Conservation (phyloP, 2,113 vertebrate genomes). For the Nematolebias whitei region DNA sequence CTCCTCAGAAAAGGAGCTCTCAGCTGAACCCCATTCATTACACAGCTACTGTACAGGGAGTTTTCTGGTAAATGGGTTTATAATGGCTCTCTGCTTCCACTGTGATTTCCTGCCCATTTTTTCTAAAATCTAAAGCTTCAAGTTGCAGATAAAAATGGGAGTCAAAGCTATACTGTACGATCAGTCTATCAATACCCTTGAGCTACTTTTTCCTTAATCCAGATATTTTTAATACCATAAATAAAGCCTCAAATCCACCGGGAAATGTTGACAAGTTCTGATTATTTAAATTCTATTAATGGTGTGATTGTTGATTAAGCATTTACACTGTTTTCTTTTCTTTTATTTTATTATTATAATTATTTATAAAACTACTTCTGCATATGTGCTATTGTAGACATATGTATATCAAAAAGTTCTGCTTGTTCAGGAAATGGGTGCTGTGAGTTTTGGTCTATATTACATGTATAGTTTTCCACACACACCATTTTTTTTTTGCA, state of each 20-base stretch:
- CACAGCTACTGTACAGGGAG: slow-evolving; percentile 56
- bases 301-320: too few species aligned
- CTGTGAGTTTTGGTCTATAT: too few species aligned
- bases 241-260: background rate
- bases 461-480: too few species aligned
- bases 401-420: too few species aligned
- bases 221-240: background rate
- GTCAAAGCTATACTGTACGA: slow-evolving; percentile 25
- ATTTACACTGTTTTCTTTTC: too few species aligned
- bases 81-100: slow-evolving; percentile 69
- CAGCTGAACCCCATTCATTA: slow-evolving; percentile 65
- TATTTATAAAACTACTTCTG: too few species aligned
- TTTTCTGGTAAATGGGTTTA: slow-evolving; percentile 70
- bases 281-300: slow-evolving; percentile 4
- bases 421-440: too few species aligned
- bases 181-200: slow-evolving; percentile 24
- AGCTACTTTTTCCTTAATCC: slow-evolving; percentile 24
- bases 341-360: too few species aligned
- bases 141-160: slow-evolving; percentile 35
- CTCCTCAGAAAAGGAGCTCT: slow-evolving; percentile 57
- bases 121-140: slow-evolving; percentile 57
- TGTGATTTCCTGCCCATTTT: slow-evolving; percentile 58
- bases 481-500: too few species aligned
- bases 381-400: too few species aligned
- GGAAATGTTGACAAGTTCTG: background rate